A percentile compares a stretch with the other conserved stretches of the same genome.
Evolutionary conservation across 2,888 invertebrate genomes (phyloP).

Genomic region (Drosophila histrio): DNA sequence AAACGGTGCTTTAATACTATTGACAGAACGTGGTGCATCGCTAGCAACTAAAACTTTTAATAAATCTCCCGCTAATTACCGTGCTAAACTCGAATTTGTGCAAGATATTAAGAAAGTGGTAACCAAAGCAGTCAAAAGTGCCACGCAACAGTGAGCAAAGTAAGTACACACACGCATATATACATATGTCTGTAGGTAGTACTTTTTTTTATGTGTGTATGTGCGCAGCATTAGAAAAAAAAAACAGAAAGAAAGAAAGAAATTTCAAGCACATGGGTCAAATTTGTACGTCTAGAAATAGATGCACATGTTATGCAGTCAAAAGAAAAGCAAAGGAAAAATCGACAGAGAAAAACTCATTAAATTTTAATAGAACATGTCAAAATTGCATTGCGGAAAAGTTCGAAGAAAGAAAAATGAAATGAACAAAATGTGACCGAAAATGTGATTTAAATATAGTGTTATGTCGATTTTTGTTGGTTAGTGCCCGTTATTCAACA

Average conservation of each 20-base stretch:
- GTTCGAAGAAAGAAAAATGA: conserved; percentile 21
- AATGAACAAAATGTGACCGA: neutral
- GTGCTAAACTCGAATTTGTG: conserved; percentile 13
- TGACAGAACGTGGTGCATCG: conserved; percentile 13
- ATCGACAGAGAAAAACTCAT: conserved; percentile 4
- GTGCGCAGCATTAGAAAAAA: conserved; percentile 20
- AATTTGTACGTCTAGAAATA: conserved; percentile 59
- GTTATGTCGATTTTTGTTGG: conserved; percentile 27
- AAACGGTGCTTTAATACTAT: conserved; percentile 30
- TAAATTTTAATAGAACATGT: conserved; percentile 20
- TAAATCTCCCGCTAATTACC: conserved; percentile 8
- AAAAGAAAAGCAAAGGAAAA: conserved; percentile 13
- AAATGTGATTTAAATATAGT: conserved; percentile 11
- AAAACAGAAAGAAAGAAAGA: conserved; percentile 2
- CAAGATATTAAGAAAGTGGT: conserved; percentile 22
- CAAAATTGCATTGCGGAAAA: conserved; percentile 16
- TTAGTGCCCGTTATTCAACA: conserved; percentile 39
- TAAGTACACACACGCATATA: conserved; percentile 23
- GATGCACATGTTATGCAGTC: conserved; percentile 60
- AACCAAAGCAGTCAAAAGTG: conserved; percentile 1
- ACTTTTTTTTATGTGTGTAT: conserved; percentile 8
- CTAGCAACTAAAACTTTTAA: conserved; percentile 8
- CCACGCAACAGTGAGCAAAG: conserved; percentile 27
- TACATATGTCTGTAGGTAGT: neutral
- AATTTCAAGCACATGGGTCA: conserved; percentile 56